Evolutionary conservation across 1,140 invertebrate species (phyloP).

Genomic region (Heliconius congener): DNA sequence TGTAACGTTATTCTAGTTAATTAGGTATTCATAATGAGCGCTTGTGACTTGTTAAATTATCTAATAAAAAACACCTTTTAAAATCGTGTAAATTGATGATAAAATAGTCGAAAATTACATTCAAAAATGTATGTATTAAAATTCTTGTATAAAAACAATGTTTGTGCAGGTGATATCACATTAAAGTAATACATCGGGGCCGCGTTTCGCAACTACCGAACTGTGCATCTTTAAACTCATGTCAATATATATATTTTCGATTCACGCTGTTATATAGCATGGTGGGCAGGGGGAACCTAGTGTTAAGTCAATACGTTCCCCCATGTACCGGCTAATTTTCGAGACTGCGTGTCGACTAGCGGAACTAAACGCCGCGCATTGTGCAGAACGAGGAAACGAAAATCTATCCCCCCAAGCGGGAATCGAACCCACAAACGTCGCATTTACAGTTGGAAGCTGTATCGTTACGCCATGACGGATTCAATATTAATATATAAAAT

Average conservation of each 20-base stretch:
- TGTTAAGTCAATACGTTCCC: too few species aligned
- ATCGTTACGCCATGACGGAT: too few species aligned
- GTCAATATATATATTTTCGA: constrained; percentile 20
- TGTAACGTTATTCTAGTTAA: constrained; percentile 19
- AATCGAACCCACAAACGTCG: too few species aligned
- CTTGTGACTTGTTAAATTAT: constrained; percentile 32
- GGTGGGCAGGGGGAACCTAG: too few species aligned
- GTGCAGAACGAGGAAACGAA: too few species aligned
- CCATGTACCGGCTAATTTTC: too few species aligned
- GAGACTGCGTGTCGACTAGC: too few species aligned
- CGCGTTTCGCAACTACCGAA: constrained; percentile 24
- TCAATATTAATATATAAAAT: constrained; percentile 42
- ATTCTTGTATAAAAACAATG: constrained; percentile 64
- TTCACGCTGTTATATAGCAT: too few species aligned
- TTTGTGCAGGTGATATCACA: constrained; percentile 56
- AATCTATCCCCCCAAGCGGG: too few species aligned
- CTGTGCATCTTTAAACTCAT: constrained; percentile 34
- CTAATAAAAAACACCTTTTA: constrained; percentile 28
- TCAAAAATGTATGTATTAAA: constrained; percentile 72
- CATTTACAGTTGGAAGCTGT: too few species aligned
- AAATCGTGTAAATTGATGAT: constrained; percentile 40
- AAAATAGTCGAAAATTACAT: constrained; percentile 58
- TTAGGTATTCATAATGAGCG: constrained; percentile 28
- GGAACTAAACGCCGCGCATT: too few species aligned
- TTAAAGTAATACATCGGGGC: constrained; percentile 28